Evolutionary conservation across 2,888 invertebrate genomes (phyloP), one percentile per base, ranked within the genome.

Genomic region (Lithophane semibrunnea): DNA sequence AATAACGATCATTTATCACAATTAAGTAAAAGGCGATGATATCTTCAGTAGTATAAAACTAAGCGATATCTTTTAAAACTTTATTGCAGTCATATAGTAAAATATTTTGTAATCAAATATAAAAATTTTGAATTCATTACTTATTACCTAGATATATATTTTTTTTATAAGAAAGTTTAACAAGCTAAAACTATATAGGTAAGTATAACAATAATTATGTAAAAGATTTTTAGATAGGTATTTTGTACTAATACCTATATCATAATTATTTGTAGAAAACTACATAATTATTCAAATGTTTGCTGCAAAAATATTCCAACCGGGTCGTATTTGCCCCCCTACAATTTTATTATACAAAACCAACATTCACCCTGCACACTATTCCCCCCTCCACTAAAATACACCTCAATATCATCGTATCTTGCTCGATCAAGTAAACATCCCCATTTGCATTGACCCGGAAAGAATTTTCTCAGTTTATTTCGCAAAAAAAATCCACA

Each of bases 361-460:
- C 69, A 79, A 86, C 83, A 76, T 80, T 83, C 78, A 76, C 65
- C 65, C 75, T n/a, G 63, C 63, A 80, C 86, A 82, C 86, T 83
- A 87, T 84, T 85, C 78, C 82, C 73, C 80, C 84, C 85, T 84
- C 75, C 73, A 77, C 86, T 86, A 86, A 86, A 86, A 82, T 84
- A 86, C 86, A 89, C 88, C 87, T 87, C 88, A 90, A 86, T 86
- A 83, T 88, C 84, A 87, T 83, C 87, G 84, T 89, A 87, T 86
- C 88, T 88, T 88, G 90, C 88, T 91, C 89, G 91, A 90, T 90
- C 90, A 90, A 91, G 94, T 94, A 93, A 94, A 93, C 92, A 93
- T 89, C 90, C 92, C 93, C 92, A 94, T 95, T 95, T 94, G 92
- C 96, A 94, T 93, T 95, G 95, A 94, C 94, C 94, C 94, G 94